Base-by-base conservation (phyloP, 2,888 invertebrate genomes). In the Andrena praecox region DNA sequence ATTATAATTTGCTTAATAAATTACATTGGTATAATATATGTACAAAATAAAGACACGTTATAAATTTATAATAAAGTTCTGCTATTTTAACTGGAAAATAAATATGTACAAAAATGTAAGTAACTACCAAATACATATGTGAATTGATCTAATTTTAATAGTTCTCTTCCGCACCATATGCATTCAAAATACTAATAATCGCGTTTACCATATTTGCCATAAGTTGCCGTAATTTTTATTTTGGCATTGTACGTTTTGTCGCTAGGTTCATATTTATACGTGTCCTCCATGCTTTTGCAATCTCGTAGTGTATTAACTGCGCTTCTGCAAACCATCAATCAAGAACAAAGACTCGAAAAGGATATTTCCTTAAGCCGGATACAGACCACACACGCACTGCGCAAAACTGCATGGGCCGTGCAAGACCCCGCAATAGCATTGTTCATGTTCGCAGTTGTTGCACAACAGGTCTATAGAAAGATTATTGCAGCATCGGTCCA, bases 231-330 rank as follows among this genome's bases (percentile, higher is more conserved):
- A 20, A 87, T 48, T 35, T 79, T 84, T 12, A 83, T 12, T 60
- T 79, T 80, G n/a, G 80, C 52, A 7, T 60, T 59, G 24, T 77
- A 80, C 6, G 56, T 42, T 6, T 76, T 70, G 2, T 42, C 67
- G 8, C 76, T 24, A 1, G 67, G 10, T 12, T 77, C 73, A 56
- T 76, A 77, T 6, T 59, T 66, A 0, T 68, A 48, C 8, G 24
- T 35, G 20, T 63, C 64, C 0, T 59, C 62, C 67, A 88, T 82
- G 42, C 71, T 85, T 48, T 76, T 89, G 48, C 89, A 89, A 60
- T 89, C 89, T 20, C 89, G 82, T 48, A 89, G 35, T 56, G 72
- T 67, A 3, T 80, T 82, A 1, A 77, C 31, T 10, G 68, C 66
- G 31, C 79, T 89, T 78, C 88, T 88, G n/a, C 16, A 16, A 62